Evolutionary conservation across 2,888 invertebrate genomes (phyloP), one percentile per base, ranked within the genome.

Genomic region (Caenorhabditis virilis): DNA sequence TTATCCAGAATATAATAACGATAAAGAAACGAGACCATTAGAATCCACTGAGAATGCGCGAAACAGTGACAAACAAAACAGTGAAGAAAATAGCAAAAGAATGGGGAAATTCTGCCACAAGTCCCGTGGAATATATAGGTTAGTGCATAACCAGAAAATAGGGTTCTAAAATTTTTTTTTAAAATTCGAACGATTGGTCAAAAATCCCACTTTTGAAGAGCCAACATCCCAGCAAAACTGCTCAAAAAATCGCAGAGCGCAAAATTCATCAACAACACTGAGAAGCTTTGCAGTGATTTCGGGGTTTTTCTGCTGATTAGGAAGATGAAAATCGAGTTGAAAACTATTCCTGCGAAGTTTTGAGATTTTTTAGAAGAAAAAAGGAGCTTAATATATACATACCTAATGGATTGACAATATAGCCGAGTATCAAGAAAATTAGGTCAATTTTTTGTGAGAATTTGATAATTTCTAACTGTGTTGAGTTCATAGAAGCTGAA

Each of bases 21-120:
- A 22, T 57, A 51, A 20, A 57, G 45, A 20, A 57, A 57, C 13
- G 57, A 57, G 25, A 57, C 50, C 57, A 57, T 57, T 2, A 57
- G 33, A 18, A 57, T 51, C 57, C 57, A 57, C 33, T 57, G 57
- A 13, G 57, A 57, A 46, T 57, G 57, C 1, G 57, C 57, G 33
- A 57, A 51, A 22, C 50, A 51, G 22, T 57, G 57, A 23, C 57
- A 57, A 13, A 51, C 51, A 39, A 57, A 51, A 16, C 43, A 43
- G 20, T 57, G 57, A 2, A 57, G 51, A 33, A 57, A 57, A 30
- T 57, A 57, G 20, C 57, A 57, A 18, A 57, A 57, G 22, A 46
- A 57, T 3, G 57, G 39, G 13, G 57, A 57, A 1, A 57, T 18
- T 15, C 25, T 25, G 16, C 57, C 57, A 30, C 57, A 57, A 1